Conservation (phyloP, 2,888 invertebrate genomes). For the Mimas tiliae region DNA sequence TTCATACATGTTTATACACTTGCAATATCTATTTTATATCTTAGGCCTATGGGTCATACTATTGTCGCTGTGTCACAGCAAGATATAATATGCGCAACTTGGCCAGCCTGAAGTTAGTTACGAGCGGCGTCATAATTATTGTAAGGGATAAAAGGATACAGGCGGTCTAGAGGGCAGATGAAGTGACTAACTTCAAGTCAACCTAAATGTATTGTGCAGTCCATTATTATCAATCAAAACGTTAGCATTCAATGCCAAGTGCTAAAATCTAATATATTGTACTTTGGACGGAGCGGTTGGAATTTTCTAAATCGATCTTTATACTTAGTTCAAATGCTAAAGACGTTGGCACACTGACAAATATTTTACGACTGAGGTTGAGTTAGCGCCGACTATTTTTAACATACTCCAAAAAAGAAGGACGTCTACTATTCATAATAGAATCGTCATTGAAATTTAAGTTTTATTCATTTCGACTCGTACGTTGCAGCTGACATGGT, state of each 20-base stretch:
- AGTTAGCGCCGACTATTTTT: background rate
- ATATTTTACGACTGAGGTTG: background rate
- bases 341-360: background rate
- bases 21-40: too few relatives aligned
- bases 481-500: too few relatives aligned
- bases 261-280: slow-evolving; percentile 1
- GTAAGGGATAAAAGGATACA: too few relatives aligned
- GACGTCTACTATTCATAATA: too few relatives aligned
- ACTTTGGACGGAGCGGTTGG: background rate
- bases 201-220: background rate
- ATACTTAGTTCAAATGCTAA: background rate
- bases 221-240: background rate
- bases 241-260: slow-evolving; percentile 10
- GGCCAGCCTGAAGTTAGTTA: background rate
- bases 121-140: background rate
- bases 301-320: background rate
- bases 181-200: too few relatives aligned
- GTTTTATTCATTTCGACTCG: too few relatives aligned
- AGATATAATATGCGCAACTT: background rate
- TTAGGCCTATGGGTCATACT: too few relatives aligned
- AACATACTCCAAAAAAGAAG: too few relatives aligned
- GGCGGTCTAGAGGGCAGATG: too few relatives aligned
- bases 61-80: background rate
- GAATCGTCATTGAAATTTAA: too few relatives aligned
- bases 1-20: too few relatives aligned